Percentiles rank a stretch among this genome's conserved stretches.
Evolutionary conservation across 2,797 vertebrate genomes (phyloP).

Genomic region (Calcarius lapponicus): DNA sequence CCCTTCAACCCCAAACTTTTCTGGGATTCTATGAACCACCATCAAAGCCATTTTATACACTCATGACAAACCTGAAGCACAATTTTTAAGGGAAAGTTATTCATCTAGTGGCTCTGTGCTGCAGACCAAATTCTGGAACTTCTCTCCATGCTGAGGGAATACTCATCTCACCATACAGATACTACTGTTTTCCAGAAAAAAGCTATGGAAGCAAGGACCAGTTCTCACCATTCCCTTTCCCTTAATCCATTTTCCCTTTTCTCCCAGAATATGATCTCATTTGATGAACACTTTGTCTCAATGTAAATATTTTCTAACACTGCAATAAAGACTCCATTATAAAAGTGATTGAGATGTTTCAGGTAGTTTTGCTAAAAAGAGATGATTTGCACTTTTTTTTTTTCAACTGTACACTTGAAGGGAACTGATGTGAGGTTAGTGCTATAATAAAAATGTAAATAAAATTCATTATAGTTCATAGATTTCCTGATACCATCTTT

Average conservation of each 20-base stretch:
- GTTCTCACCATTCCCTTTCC: neutral
- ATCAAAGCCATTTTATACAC: neutral
- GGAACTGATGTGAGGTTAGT: slow-evolving; percentile 47
- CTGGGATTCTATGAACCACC: neutral
- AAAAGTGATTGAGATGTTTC: slow-evolving; percentile 36
- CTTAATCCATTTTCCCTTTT: neutral
- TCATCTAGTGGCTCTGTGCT: rapidly evolving
- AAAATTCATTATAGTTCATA: slow-evolving; percentile 61
- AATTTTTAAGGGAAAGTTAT: slow-evolving; percentile 29
- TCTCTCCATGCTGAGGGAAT: neutral
- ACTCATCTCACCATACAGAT: rapidly evolving
- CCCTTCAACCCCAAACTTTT: neutral
- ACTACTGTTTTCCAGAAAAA: neutral
- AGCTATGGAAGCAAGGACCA: neutral
- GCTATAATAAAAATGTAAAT: slow-evolving; percentile 67
- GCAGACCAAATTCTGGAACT: neutral
- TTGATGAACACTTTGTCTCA: neutral
- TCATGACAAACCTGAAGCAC: neutral
- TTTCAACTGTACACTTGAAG: slow-evolving; percentile 29
- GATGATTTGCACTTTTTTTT: slow-evolving; percentile 37
- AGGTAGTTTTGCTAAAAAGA: slow-evolving; percentile 39
- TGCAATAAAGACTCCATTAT: slow-evolving; percentile 42
- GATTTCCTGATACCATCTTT: slow-evolving; percentile 45
- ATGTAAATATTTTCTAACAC: slow-evolving; percentile 37
- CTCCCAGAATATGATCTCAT: neutral